Conservation (phyloP, 2,113 vertebrate species). For the Austrofundulus limnaeus region DNA sequence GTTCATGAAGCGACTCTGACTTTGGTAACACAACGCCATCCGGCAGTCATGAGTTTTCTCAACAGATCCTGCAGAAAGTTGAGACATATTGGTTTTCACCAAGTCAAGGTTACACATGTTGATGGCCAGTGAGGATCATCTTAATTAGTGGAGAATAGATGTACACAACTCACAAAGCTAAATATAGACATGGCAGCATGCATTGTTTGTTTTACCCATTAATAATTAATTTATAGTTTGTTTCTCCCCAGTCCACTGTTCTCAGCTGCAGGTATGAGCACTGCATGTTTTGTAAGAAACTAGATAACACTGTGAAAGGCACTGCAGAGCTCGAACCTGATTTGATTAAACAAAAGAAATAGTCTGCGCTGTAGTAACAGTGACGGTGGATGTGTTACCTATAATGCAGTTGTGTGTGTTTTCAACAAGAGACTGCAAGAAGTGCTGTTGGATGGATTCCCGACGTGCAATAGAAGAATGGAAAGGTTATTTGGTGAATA, state of each 20-base stretch:
- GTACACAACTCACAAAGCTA: not conserved
- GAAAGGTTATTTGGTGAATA: constrained; percentile 16
- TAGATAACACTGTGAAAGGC: constrained; percentile 10
- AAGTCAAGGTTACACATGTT: constrained; percentile 21
- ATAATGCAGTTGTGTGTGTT: constrained; percentile 22
- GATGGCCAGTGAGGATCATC: constrained; percentile 30
- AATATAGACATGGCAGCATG: too few relatives aligned
- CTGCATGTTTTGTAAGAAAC: constrained; percentile 33
- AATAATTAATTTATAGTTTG: not conserved
- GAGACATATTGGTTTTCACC: constrained; percentile 44
- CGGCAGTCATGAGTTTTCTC: constrained; percentile 45
- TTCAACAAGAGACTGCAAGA: constrained; percentile 22
- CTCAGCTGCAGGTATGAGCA: constrained; percentile 3
- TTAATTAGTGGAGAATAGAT: constrained; percentile 2
- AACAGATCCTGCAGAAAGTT: constrained; percentile 59
- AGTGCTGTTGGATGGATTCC: constrained; percentile 20
- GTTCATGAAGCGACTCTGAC: constrained; percentile 64
- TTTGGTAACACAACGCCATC: constrained; percentile 62
- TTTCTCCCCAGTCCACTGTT: constrained; percentile 1
- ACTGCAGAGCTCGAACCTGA: constrained; percentile 13
- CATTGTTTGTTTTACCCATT: not conserved
- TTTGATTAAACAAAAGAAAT: constrained; percentile 59
- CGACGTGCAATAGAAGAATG: not conserved
- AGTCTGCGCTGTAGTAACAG: constrained; percentile 3
- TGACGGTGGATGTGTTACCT: constrained; percentile 27